A percentile compares a stretch with the other conserved stretches of the same genome.
Conservation (phyloP, 2,797 vertebrate genomes). For the Trichosurus vulpecula region DNA sequence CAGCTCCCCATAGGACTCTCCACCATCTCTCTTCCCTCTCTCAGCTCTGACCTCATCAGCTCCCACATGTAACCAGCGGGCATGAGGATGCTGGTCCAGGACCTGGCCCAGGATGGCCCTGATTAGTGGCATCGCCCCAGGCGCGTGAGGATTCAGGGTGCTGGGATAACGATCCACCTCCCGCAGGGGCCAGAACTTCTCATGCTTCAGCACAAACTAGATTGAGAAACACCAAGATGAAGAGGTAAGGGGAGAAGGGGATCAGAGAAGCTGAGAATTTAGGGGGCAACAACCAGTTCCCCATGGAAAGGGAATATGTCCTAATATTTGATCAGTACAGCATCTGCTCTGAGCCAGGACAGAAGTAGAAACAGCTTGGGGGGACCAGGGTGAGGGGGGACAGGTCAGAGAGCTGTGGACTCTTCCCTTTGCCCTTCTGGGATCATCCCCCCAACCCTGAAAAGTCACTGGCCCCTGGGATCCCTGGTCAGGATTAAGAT, state of each 20-base stretch:
- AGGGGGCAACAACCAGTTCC: conserved; percentile 71
- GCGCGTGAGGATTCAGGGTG: conserved; percentile 85
- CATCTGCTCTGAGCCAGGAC: conserved; percentile 84
- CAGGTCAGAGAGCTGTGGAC: rapidly evolving
- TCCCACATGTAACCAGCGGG: conserved; percentile 86
- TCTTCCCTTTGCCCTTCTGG: background rate
- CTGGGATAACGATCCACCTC: conserved; percentile 86
- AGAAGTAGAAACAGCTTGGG: conserved; percentile 86
- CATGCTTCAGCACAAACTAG: conserved; percentile 89
- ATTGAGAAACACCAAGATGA: background rate
- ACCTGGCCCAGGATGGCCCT: conserved; percentile 83
- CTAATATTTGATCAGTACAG: conserved; percentile 87
- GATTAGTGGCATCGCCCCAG: conserved; percentile 80
- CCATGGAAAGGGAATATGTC: conserved; percentile 89
- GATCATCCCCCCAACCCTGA: background rate
- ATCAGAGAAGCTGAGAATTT: background rate
- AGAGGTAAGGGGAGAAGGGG: background rate
- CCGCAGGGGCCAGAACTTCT: conserved; percentile 82
- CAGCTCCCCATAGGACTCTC: background rate
- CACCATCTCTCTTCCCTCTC: background rate
- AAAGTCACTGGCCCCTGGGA: background rate
- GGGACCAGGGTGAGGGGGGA: background rate
- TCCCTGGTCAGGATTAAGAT: background rate
- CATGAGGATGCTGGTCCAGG: conserved; percentile 81
- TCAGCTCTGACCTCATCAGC: conserved; percentile 84